Evolutionary conservation across 2,797 vertebrate species (phyloP), one percentile per base, ranked within the genome.

Genomic region (Peromyscus eremicus): DNA sequence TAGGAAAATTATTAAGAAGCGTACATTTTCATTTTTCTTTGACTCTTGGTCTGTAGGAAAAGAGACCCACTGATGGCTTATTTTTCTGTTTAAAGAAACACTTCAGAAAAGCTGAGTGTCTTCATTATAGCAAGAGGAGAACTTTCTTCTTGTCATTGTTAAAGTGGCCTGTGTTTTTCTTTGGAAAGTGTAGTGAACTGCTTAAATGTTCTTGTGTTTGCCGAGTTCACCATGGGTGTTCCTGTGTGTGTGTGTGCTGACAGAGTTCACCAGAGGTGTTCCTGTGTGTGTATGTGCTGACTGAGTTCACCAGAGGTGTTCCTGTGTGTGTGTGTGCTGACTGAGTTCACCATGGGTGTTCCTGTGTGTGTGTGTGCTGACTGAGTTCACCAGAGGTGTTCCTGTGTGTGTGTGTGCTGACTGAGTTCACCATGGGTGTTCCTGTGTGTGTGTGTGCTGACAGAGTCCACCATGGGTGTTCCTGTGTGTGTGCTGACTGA

Each of bases 1-100:
- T 92, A 90, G 21, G 87, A 25, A 95, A 66, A 89, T 83, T 91
- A 64, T 8, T 85, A 40, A 94, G 79, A 92, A 77, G 66, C n/a
- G 81, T 49, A 75, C 25, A 2, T 71, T 77, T 92, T 95, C 7
- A 37, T 92, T 94, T 93, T 95, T 82, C 52, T 49, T 64, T 94
- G 52, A 55, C 34, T 92, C 94, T 71, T 12, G 49, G 66, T 12
- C 13, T 94, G 3, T 91, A 52, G 76, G 49, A 95, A 55, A 62
- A 79, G 68, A 60, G 92, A 32, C 13, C 8, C 32, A 86, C 32
- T 4, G 75, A 49, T 83, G n/a, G 21, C 75, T 89, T 83, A 16
- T 88, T 92, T 85, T 37, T 88, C 16, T 89, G 10, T 76, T 34
- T 43, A 83, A 85, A 60, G 77, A 32, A 93, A 49, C 23, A n/a